Base-by-base conservation (phyloP, 2,888 invertebrate genomes). In the Smittia aterrima region DNA sequence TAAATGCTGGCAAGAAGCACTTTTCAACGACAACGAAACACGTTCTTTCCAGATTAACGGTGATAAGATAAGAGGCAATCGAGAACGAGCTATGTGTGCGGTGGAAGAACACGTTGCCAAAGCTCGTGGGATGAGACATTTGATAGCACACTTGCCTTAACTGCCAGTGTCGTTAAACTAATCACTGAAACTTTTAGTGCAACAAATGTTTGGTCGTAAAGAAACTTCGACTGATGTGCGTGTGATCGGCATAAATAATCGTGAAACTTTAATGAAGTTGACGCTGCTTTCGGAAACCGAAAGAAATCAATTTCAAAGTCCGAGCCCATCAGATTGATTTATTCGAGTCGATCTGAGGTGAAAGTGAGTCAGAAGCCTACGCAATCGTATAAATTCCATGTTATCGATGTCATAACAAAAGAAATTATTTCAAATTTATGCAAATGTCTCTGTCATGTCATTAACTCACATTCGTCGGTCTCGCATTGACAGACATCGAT, bases 361-460 rank as follows among this genome's bases (percentile, higher is more conserved):
- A 68, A 68, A 68, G 68, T 68, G 68, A 68, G 41, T 38, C 68
- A 68, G 22, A 9, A 58, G 22, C 18, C 22, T 58, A 58, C 58
- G 58, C 58, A 58, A 22, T 58, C 58, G 22, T 4, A 13, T 58
- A 4, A 58, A 58, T 58, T 58, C 22, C n/a, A 6, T 22, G 2
- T 58, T 58, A 58, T 58, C n/a, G 58, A 58, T 58, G 7, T 18
- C 58, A 22, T 58, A 58, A 58, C 58, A 22, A 11, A 11, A 22
- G 58, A 22, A 58, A 22, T 6, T 20, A 20, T 9, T 58, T 18
- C 18, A 11, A 22, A 58, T 20, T 58, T 58, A 58, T 58, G 58
- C 58, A 18, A 58, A 58, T 58, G 58, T 58, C n/a, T 58, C 13
- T 1, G 3, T 58, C 58, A 58, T 22, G 22, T 22, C 58, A 58